Conservation (phyloP, 2,113 vertebrate genomes). For the Cynoglossus semilaevis region DNA sequence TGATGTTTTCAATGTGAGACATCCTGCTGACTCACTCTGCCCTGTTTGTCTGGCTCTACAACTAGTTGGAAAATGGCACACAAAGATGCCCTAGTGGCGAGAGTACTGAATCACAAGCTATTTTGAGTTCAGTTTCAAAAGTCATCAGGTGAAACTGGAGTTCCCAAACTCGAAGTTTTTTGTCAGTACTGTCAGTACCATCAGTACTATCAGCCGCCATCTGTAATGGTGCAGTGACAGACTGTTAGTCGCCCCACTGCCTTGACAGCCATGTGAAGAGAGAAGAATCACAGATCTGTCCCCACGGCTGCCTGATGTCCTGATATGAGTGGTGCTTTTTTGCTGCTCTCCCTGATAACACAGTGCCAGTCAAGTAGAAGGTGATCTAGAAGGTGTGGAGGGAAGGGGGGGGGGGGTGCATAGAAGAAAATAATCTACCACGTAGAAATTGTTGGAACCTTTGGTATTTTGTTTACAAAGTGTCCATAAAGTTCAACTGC, state of each 20-base stretch:
- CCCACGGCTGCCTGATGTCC: slow-evolving; percentile 32
- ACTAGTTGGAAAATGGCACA: no score
- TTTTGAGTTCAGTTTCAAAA: no score
- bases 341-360: slow-evolving; percentile 27
- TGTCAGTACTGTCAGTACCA: no score
- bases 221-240: slow-evolving; percentile 2
- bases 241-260: slow-evolving; percentile 15
- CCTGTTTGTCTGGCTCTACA: no score
- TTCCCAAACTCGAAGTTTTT: no score
- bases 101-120: no score
- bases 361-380: slow-evolving; percentile 39
- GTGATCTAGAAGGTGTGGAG: slow-evolving; percentile 35
- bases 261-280: slow-evolving; percentile 27
- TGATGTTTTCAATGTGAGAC: no score
- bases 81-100: no score
- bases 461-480: slow-evolving; percentile 13
- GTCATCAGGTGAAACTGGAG: no score
- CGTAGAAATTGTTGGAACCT: not conserved
- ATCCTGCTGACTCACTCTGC: no score
- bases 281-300: slow-evolving; percentile 17
- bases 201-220: not conserved
- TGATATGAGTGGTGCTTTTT: slow-evolving; percentile 43
- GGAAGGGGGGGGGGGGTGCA: no score
- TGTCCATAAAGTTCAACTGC: not conserved
- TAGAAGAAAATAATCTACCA: slow-evolving; percentile 13